These are phyloP conservation scores for Anisognathus igniventris DNA, from an alignment of 2,797 vertebrate genomes.

Conservation along the genomic window DNA sequence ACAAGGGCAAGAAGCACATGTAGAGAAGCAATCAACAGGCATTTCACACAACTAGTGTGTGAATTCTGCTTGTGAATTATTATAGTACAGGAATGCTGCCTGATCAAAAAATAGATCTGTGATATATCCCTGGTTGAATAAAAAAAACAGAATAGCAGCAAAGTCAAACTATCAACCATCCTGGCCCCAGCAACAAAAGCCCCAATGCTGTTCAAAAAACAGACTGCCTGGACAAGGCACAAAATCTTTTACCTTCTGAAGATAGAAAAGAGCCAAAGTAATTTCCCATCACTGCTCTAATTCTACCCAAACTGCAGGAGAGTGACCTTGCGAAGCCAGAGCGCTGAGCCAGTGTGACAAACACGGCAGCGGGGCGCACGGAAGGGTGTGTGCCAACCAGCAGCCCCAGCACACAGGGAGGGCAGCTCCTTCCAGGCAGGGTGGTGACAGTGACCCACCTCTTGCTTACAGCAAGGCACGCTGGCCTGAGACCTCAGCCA, in stretches of 20 bases:
- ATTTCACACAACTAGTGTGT: neutral
- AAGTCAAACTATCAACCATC: neutral
- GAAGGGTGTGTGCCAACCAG: neutral
- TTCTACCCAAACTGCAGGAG: neutral
- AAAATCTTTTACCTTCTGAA: neutral
- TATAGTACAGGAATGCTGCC: neutral
- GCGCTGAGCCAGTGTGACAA: accelerated
- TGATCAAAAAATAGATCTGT: neutral
- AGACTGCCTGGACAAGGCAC: neutral
- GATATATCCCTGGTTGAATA: neutral
- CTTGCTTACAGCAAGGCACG: neutral
- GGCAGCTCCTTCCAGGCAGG: neutral
- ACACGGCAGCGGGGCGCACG: accelerated
- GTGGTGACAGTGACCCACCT: neutral
- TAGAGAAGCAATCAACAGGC: neutral
- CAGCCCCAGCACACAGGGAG: neutral
- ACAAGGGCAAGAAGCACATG: neutral
- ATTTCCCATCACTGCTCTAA: neutral
- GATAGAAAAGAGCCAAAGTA: neutral
- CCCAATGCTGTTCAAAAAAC: accelerated
- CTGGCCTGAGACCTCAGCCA: neutral
- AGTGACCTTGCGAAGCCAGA: neutral
- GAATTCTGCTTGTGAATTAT: neutral
- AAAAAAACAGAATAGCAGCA: neutral
- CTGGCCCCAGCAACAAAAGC: neutral